phyloP scores from a whole-genome alignment of 1,140 invertebrate species.

The Leptopilina boulardi region DNA sequence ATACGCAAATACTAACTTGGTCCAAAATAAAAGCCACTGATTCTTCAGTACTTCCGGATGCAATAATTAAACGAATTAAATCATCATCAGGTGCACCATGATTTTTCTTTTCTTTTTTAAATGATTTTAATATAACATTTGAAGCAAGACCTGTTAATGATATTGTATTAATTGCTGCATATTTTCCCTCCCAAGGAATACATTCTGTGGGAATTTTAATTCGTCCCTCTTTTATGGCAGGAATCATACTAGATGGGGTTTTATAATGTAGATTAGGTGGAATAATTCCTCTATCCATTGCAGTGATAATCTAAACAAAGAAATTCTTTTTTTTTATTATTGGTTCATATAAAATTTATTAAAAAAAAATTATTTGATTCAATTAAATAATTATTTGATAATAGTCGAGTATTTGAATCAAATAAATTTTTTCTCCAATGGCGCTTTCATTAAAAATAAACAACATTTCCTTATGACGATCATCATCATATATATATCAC shows the following conservation, averaged over 20 bases:
- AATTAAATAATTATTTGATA: too few relatives aligned
- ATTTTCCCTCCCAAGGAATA: conserved; percentile 77
- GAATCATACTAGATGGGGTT: conserved; percentile 80
- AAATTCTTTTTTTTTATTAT: neutral
- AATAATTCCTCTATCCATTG: conserved; percentile 79
- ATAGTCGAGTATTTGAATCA: too few relatives aligned
- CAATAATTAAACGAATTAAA: conserved; percentile 74
- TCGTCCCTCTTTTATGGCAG: conserved; percentile 78
- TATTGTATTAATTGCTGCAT: conserved; percentile 83
- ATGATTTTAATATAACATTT: conserved; percentile 78
- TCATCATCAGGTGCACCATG: conserved; percentile 49
- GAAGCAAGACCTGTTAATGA: conserved; percentile 84
- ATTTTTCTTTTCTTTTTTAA: conserved; percentile 62
- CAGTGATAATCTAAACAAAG: neutral
- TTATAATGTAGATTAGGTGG: conserved; percentile 83
- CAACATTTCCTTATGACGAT: too few relatives aligned
- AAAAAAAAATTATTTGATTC: too few relatives aligned
- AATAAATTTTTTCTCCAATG: too few relatives aligned
- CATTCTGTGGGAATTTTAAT: conserved; percentile 79
- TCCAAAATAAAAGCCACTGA: conserved; percentile 73
- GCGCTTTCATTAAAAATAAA: too few relatives aligned
- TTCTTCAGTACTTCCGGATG: conserved; percentile 79
- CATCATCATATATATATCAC: too few relatives aligned
- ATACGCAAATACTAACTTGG: conserved; percentile 40
- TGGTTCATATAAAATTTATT: too few relatives aligned